A percentile compares a stretch with the other conserved stretches of the same genome.
Conservation (phyloP, 2,113 vertebrate genomes). For the Plestiodon gilberti region DNA sequence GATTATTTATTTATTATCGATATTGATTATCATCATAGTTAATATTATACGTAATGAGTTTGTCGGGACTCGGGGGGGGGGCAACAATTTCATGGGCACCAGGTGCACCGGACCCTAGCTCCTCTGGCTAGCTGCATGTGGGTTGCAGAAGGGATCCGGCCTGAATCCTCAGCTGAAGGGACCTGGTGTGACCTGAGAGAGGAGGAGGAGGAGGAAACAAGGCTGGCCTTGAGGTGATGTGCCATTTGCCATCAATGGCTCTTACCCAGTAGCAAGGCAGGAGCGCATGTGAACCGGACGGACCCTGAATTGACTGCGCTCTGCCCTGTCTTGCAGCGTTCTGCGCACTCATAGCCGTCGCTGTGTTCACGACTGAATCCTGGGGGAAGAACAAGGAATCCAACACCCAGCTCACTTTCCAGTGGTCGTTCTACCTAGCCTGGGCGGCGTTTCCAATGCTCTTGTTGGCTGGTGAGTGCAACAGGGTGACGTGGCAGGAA, state of each 20-base stretch:
- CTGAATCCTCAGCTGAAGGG: too few relatives aligned
- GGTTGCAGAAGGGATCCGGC: not conserved
- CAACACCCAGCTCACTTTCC: not conserved
- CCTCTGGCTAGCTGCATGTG: not conserved
- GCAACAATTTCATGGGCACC: too few relatives aligned
- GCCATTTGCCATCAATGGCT: too few relatives aligned
- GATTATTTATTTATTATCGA: too few relatives aligned
- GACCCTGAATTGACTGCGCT: not conserved
- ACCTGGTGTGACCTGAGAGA: too few relatives aligned
- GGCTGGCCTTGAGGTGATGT: too few relatives aligned
- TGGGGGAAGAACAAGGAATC: not conserved
- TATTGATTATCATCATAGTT: too few relatives aligned
- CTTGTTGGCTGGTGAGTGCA: conserved; percentile 10
- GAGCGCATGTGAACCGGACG: not conserved
- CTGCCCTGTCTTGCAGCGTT: not conserved
- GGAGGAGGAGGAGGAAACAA: too few relatives aligned
- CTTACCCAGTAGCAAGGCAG: not conserved
- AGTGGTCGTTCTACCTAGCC: conserved; percentile 22
- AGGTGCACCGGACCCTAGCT: too few relatives aligned
- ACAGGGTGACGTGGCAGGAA: not conserved
- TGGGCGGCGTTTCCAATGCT: conserved; percentile 4
- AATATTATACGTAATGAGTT: too few relatives aligned
- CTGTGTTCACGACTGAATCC: conserved; percentile 5
- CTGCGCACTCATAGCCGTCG: not conserved
- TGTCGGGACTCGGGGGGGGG: too few relatives aligned